Evolutionary conservation across 2,888 invertebrate genomes (phyloP), one percentile per base, ranked within the genome.

Genomic region (Heliconius charithonia): DNA sequence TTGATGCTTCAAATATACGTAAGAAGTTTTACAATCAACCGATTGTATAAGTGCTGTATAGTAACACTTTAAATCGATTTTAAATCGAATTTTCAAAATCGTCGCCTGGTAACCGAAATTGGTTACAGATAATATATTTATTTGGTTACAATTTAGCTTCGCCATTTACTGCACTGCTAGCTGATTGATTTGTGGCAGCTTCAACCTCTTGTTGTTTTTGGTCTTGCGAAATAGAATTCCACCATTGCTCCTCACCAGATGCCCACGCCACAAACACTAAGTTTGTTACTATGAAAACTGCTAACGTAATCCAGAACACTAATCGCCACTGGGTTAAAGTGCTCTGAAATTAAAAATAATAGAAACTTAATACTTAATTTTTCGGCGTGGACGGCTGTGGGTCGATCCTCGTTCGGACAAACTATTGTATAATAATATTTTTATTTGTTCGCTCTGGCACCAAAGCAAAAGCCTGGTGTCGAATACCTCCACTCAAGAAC

Each of bases 271-370:
- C 93, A 88, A 97, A 98, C 13, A 97, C 93, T 2, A 97, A 81
- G 88, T 97, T 97, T 0, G 97, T 97, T 0, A 96, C 85, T n/a
- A 96, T 89, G 86, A 98, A 97, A 2, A 98, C 96, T 0, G 90
- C 96, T 32, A 97, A 94, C 7, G 97, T 96, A 84, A 98, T 97
- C 97, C 98, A 97, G 90, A 98, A 98, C 0, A 98, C 98, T 3
- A 96, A 86, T 41, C 97, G 95, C 98, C 98, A 98, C 92, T 97
- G 96, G 1, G 91, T 89, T 41, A 97, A 85, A 2, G 96, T 95
- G 85, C 96, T 96, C 96, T 96, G 90, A 37, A 71, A 69, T 27
- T 2, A 63, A 25, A 63, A 7, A 16, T 25, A 25, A 62, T 25
- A 12, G 10, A 13, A 62, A 13, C 25, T 25, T 62, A 25, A 27